Evolutionary conservation across 2,113 vertebrate genomes (phyloP).

Genomic region (Chlorocebus sabaeus): DNA sequence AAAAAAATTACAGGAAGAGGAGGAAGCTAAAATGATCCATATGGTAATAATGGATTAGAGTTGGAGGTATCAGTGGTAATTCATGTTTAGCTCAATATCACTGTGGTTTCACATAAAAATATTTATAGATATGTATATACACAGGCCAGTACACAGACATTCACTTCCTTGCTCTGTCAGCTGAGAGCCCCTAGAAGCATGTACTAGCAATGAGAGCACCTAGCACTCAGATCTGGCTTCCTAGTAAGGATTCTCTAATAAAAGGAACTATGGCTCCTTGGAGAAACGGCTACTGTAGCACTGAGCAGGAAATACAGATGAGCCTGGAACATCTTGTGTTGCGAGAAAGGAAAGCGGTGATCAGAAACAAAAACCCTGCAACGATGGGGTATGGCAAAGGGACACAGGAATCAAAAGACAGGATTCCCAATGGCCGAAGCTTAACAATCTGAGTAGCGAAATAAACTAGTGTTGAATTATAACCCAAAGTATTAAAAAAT

Average conservation of each 20-base stretch:
- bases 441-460: neutral
- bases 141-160: neutral
- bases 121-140: neutral
- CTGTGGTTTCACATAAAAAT: neutral
- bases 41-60: neutral
- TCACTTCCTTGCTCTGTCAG: neutral
- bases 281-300: neutral
- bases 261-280: neutral
- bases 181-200: neutral
- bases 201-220: neutral
- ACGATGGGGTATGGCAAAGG: neutral
- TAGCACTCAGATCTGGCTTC: neutral
- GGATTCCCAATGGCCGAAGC: neutral
- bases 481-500: neutral
- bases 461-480: neutral
- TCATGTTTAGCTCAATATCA: neutral
- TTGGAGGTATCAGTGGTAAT: neutral
- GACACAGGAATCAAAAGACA: neutral
- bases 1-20: neutral
- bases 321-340: neutral
- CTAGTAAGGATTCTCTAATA: neutral
- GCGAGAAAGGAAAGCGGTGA: neutral
- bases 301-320: neutral
- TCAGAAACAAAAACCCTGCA: neutral
- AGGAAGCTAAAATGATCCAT: neutral